Percentiles rank a stretch among this genome's conserved stretches.
Evolutionary conservation across 2,888 invertebrate species (phyloP).

Genomic region (Antheraea yamamai): DNA sequence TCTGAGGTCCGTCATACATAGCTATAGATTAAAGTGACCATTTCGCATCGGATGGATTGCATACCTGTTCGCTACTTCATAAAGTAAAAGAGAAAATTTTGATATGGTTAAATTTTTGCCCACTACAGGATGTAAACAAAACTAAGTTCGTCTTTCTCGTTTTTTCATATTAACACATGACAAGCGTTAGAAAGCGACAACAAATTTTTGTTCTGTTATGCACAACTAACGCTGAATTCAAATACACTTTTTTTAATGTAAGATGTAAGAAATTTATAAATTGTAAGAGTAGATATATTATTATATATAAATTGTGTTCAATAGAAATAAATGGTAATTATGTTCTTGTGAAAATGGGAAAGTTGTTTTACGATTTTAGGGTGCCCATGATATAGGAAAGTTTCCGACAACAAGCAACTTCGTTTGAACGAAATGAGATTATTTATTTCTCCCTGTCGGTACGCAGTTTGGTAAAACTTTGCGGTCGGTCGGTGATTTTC

Average conservation of each 20-base stretch:
- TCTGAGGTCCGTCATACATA: too few relatives aligned
- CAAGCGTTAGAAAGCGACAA: neutral
- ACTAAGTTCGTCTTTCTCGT: neutral
- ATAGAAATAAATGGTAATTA: neutral
- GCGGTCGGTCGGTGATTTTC: constrained; percentile 4
- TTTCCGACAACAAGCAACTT: neutral
- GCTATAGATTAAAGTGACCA: too few relatives aligned
- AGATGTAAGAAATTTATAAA: too few relatives aligned
- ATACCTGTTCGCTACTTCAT: too few relatives aligned
- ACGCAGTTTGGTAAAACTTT: constrained; percentile 4
- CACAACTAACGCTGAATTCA: too few relatives aligned
- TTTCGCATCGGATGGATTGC: too few relatives aligned
- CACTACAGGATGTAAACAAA: too few relatives aligned
- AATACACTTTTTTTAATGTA: too few relatives aligned
- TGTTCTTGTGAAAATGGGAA: neutral
- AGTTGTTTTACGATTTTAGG: neutral
- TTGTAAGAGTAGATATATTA: too few relatives aligned
- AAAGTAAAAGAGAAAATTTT: too few relatives aligned
- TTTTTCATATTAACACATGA: neutral
- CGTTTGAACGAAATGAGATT: neutral
- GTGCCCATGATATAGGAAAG: neutral
- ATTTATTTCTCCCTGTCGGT: constrained; percentile 7
- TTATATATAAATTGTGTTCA: too few relatives aligned
- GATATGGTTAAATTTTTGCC: too few relatives aligned
- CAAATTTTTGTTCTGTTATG: neutral